Base-by-base conservation (phyloP, 1,140 invertebrate genomes). In the Oppia nitens region DNA sequence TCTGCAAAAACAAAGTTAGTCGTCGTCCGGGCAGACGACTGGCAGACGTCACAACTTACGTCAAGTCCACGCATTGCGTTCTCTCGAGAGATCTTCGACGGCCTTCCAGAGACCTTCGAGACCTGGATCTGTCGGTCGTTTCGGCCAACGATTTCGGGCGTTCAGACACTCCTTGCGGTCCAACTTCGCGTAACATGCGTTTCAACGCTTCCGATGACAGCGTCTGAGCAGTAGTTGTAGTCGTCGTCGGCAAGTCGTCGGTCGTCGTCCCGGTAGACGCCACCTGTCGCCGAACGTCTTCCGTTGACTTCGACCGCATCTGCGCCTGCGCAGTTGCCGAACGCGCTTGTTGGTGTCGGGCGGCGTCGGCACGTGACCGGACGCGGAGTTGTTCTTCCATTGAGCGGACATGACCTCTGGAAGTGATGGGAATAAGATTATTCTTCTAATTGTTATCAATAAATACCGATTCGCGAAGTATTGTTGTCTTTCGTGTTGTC, bases 51-150 rank as follows among this genome's bases (percentile, higher is more conserved):
- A n/a, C n/a, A n/a, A 64, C 65, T 4, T 40, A 40, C 32, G 64
- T 69, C 74, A 88, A 78, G 75, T 90, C 87, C 72, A 90, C 77
- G 70, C 87, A 89, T 60, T 88, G 75, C 62, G 70, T 70, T 64
- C 77, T 73, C 64, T 74, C 74, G 23, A 68, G 40, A 32, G 66
- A 65, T 32, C 60, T 69, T 67, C 74, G 47, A 25, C 61, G 29
- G 27, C 60, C 62, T 32, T 51, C 58, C 25, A 62, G 50, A 3
- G 55, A 62, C 12, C 49, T 29, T 21, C 55, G 51, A 12, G 47
- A 21, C 2, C 53, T 40, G 12, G 29, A 27, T 4, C 49, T 49
- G 54, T 49, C 11, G 6, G 32, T 40, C 32, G 17, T 17, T 40
- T 40, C 32, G 17, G 32, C 17, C 21, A 57, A 45, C 24, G 56